Conservation (phyloP, 2,113 vertebrate genomes). For the Brienomyrus brachyistius region DNA sequence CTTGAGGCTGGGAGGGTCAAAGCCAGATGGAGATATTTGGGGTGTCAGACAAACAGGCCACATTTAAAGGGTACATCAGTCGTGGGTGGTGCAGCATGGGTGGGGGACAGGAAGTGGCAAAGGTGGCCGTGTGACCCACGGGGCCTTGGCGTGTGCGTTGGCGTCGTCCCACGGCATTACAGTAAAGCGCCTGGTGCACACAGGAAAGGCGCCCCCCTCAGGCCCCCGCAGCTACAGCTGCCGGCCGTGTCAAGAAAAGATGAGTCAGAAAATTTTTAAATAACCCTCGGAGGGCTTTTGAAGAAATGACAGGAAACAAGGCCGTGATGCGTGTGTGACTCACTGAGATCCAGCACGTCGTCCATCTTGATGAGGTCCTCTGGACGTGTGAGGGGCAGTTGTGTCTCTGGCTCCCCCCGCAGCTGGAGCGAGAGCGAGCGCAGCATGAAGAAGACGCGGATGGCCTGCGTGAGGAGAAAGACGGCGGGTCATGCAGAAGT, state of each 20-base stretch:
- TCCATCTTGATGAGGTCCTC: conserved; percentile 94
- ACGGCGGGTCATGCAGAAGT: neutral
- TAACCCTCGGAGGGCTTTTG: neutral
- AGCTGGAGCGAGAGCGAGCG: conserved; percentile 83
- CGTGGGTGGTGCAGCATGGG: neutral
- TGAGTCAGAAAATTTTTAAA: neutral
- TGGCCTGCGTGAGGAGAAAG: conserved; percentile 63
- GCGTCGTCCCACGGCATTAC: conserved; percentile 14
- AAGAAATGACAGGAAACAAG: neutral
- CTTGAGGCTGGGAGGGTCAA: neutral
- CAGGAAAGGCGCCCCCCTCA: neutral
- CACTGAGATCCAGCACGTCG: conserved; percentile 94
- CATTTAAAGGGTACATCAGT: neutral
- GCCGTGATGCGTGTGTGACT: conserved; percentile 45
- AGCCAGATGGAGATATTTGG: neutral
- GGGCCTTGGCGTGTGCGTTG: neutral
- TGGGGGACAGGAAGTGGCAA: neutral
- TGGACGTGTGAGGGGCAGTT: conserved; percentile 84
- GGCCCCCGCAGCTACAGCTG: conserved; percentile 17
- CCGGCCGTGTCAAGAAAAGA: neutral
- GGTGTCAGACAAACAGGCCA: neutral
- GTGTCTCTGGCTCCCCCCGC: conserved; percentile 79
- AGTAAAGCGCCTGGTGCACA: neutral
- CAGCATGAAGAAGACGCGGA: conserved; percentile 95
- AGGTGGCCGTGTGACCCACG: neutral